A percentile compares a stretch with the other conserved stretches of the same genome.
Evolutionary conservation across 2,888 invertebrate genomes (phyloP).

Genomic region (Dendrolimus pini): DNA sequence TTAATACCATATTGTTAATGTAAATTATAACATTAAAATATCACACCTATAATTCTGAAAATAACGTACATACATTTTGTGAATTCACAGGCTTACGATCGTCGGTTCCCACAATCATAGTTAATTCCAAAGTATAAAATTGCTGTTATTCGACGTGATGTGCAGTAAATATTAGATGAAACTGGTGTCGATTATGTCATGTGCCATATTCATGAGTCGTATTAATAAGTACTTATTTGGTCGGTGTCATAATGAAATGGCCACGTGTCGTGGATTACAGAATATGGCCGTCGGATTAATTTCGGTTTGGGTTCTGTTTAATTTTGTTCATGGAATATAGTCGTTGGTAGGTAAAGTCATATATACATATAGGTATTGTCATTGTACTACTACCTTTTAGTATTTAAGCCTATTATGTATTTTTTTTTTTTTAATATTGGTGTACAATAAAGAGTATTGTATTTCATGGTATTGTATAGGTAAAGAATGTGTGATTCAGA

Average conservation of each 20-base stretch:
- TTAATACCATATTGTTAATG: neutral
- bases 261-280: slow-evolving; percentile 62
- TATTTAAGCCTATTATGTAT: too few relatives aligned
- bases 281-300: slow-evolving; percentile 20
- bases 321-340: neutral
- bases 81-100: slow-evolving; percentile 26
- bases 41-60: slow-evolving; percentile 22
- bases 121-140: slow-evolving; percentile 53
- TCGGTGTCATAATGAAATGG: slow-evolving; percentile 60
- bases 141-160: slow-evolving; percentile 53
- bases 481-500: too few relatives aligned
- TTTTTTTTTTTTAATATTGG: too few relatives aligned
- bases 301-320: neutral
- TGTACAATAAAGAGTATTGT: too few relatives aligned
- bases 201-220: slow-evolving; percentile 36
- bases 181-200: slow-evolving; percentile 56
- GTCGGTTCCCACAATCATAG: slow-evolving; percentile 39
- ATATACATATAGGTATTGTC: too few relatives aligned
- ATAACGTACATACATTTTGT: slow-evolving; percentile 40
- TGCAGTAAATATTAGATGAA: slow-evolving; percentile 68
- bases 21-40: neutral
- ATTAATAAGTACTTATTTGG: slow-evolving; percentile 68
- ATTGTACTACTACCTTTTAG: too few relatives aligned
- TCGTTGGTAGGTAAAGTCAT: too few relatives aligned
- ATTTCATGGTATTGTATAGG: too few relatives aligned